Percentiles rank a stretch among this genome's conserved stretches.
phyloP scores from a whole-genome alignment of 2,888 invertebrate species.

The Luffia ferchaultella region DNA sequence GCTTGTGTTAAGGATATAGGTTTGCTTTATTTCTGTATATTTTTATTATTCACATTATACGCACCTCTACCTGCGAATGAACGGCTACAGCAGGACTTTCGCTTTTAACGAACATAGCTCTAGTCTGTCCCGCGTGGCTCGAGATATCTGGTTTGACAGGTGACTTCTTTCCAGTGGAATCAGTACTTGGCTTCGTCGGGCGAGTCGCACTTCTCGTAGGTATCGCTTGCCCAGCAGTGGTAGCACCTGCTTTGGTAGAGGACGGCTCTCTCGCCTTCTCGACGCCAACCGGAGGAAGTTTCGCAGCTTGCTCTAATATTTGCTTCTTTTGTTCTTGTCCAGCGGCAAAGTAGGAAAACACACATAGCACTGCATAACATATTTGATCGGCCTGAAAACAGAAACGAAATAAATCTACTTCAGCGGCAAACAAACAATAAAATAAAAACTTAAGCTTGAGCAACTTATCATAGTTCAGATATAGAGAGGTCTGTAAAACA shows the following conservation, averaged over 20 bases:
- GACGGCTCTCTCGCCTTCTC: not conserved
- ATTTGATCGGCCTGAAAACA: constrained; percentile 93
- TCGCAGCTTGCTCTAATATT: constrained; percentile 54
- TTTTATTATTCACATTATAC: no score
- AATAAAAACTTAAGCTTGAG: constrained; percentile 5
- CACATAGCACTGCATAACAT: constrained; percentile 98
- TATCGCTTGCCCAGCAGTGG: not conserved
- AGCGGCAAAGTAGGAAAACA: constrained; percentile 98
- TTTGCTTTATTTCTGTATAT: no score
- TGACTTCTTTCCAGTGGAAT: not conserved
- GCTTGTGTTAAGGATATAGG: no score
- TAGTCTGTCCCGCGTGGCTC: not conserved
- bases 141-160: not conserved
- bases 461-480: no score
- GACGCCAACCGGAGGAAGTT: constrained; percentile 22
- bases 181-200: not conserved
- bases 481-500: constrained; percentile 3
- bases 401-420: not conserved
- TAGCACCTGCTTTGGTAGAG: not conserved
- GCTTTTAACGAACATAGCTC: not conserved
- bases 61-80: not conserved
- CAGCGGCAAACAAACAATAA: constrained; percentile 12
- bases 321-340: constrained; percentile 78
- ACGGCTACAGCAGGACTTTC: not conserved
- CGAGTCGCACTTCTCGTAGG: not conserved